These are phyloP conservation scores for Brachymystax lenok DNA, from an alignment of 2,797 vertebrate species.

Conservation along the genomic window DNA sequence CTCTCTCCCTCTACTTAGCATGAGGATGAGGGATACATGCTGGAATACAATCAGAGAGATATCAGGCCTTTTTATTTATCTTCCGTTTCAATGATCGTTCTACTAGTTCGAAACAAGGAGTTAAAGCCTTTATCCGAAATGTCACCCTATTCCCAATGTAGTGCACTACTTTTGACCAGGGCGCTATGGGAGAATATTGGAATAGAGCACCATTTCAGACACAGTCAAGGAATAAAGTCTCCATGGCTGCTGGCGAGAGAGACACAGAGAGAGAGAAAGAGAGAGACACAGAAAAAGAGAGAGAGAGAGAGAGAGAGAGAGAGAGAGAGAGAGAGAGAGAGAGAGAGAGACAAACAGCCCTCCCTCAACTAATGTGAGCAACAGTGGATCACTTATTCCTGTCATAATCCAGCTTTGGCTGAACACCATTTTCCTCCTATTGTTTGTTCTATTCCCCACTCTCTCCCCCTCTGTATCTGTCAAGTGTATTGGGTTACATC, in stretches of 20 bases:
- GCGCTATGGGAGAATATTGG: neutral
- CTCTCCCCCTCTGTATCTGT: conserved; percentile 47
- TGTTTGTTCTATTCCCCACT: conserved; percentile 38
- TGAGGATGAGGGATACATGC: conserved; percentile 27
- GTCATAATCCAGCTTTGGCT: conserved; percentile 58
- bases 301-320: neutral
- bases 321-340: neutral
- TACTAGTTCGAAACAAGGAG: neutral
- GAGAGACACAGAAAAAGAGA: neutral
- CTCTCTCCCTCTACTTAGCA: conserved; percentile 32
- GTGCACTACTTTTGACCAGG: too few relatives aligned
- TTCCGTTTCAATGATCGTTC: conserved; percentile 1
- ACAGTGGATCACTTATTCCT: conserved; percentile 46
- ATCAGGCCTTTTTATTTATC: conserved; percentile 1
- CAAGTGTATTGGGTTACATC: conserved; percentile 52
- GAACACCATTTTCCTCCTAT: conserved; percentile 44
- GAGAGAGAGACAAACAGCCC: conserved; percentile 2
- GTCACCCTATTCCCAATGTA: too few relatives aligned
- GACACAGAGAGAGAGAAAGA: neutral
- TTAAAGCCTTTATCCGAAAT: neutral
- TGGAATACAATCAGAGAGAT: conserved; percentile 39
- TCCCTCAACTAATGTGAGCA: conserved; percentile 30
- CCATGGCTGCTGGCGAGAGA: neutral
- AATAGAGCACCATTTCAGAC: neutral
- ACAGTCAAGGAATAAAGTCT: neutral